Evolutionary conservation across 2,113 vertebrate species (phyloP).

Genomic region (Megalops atlanticus): DNA sequence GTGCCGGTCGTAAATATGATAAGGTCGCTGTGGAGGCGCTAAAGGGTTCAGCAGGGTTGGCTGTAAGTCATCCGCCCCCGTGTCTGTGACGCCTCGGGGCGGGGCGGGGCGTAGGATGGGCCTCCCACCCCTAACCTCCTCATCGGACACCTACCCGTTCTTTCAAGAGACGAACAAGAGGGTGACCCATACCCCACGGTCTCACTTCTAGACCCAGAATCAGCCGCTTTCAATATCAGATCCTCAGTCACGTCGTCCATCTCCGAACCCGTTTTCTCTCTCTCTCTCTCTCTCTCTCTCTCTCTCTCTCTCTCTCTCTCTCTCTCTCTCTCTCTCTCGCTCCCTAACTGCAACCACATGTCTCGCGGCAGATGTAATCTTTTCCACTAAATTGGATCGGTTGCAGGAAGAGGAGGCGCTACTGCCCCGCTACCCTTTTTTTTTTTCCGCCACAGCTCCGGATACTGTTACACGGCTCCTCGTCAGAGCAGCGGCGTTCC

Average conservation of each 20-base stretch:
- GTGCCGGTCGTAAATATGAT: not conserved
- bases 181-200: not conserved
- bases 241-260: conserved; percentile 13
- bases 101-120: no score
- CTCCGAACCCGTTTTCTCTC: conserved; percentile 24
- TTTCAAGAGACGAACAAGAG: not conserved
- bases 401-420: conserved; percentile 17
- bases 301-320: conserved; percentile 9
- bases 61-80: not conserved
- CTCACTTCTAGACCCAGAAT: not conserved
- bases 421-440: conserved; percentile 13
- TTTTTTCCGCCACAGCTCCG: not conserved
- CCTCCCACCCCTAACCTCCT: not conserved
- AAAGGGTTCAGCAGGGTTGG: not conserved
- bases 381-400: conserved; percentile 41
- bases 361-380: conserved; percentile 30
- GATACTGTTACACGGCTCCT: conserved; percentile 2
- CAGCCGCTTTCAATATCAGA: conserved; percentile 28
- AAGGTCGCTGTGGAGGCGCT: not conserved
- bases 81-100: not conserved
- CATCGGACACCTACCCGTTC: not conserved
- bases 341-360: conserved; percentile 45
- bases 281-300: not conserved
- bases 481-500: conserved; percentile 26
- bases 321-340: not conserved